phyloP scores from a whole-genome alignment of 2,797 vertebrate species.

The Cuniculus paca region DNA sequence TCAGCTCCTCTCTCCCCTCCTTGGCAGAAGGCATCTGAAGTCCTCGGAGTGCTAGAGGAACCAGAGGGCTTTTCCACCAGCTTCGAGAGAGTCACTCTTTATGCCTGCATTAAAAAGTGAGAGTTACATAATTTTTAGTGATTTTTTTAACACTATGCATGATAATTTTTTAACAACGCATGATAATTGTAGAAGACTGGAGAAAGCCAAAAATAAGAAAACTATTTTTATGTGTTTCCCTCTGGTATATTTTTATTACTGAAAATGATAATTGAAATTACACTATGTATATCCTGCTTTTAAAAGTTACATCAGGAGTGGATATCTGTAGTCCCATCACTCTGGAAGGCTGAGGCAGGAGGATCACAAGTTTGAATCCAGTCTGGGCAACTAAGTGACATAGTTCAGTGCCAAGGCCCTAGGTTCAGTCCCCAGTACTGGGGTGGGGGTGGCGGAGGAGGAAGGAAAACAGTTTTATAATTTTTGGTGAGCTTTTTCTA shows the following conservation, averaged over 20 bases:
- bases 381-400: background rate
- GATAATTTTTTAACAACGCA: background rate
- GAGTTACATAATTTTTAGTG: background rate
- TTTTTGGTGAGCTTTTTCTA: background rate
- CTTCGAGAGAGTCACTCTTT: background rate
- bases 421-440: background rate
- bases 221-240: background rate
- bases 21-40: background rate
- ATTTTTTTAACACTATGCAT: background rate
- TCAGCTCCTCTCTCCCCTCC: accelerated
- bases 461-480: background rate
- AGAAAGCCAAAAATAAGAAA: background rate
- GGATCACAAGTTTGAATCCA: background rate
- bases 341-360: background rate
- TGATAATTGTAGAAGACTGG: background rate
- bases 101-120: background rate
- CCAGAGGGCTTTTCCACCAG: accelerated
- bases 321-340: background rate
- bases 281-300: background rate
- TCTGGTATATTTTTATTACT: background rate
- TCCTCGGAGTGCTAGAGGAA: background rate
- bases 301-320: background rate
- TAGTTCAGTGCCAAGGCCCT: background rate
- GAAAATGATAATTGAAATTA: background rate
- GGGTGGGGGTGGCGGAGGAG: background rate